phyloP scores from a whole-genome alignment of 2,888 invertebrate species.

The Catotricha subobsoleta region DNA sequence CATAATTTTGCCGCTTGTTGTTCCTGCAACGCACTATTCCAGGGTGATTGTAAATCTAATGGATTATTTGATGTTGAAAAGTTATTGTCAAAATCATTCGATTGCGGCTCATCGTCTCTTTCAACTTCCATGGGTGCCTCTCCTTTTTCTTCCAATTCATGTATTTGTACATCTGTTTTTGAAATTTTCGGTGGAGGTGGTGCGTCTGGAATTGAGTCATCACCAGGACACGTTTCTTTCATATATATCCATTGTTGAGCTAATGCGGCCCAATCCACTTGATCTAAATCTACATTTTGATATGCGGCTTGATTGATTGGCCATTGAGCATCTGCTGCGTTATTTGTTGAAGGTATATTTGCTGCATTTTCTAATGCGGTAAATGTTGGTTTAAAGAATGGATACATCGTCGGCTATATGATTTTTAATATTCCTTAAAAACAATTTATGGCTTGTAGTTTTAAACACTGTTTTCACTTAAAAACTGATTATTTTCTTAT shows the following conservation, averaged over 20 bases:
- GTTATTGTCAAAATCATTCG: background rate
- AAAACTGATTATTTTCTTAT: too few species aligned
- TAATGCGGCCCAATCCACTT: conserved; percentile 91
- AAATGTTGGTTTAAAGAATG: background rate
- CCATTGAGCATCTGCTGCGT: conserved; percentile 6
- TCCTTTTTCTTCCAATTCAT: conserved; percentile 46
- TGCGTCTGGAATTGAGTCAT: conserved; percentile 39
- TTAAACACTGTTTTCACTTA: too few species aligned
- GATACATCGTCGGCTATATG: background rate
- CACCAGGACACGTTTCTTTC: conserved; percentile 40
- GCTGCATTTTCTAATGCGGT: too few species aligned
- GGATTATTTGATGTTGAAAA: background rate
- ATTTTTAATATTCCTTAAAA: too few species aligned
- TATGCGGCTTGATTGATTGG: conserved; percentile 43
- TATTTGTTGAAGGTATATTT: background rate
- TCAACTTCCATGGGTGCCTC: conserved; percentile 82
- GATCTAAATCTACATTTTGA: conserved; percentile 64
- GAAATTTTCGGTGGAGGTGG: conserved; percentile 34
- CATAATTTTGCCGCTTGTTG: too few species aligned
- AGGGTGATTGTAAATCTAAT: conserved; percentile 7
- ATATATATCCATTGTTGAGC: conserved; percentile 97
- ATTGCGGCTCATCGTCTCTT: conserved; percentile 36
- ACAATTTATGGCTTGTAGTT: too few species aligned
- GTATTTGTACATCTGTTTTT: conserved; percentile 12
- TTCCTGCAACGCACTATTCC: conserved; percentile 2